Percentiles rank a stretch among this genome's conserved stretches.
These are phyloP conservation scores for Eumacrocentrus americanus DNA, from an alignment of 2,888 invertebrate genomes.

Conservation along the genomic window DNA sequence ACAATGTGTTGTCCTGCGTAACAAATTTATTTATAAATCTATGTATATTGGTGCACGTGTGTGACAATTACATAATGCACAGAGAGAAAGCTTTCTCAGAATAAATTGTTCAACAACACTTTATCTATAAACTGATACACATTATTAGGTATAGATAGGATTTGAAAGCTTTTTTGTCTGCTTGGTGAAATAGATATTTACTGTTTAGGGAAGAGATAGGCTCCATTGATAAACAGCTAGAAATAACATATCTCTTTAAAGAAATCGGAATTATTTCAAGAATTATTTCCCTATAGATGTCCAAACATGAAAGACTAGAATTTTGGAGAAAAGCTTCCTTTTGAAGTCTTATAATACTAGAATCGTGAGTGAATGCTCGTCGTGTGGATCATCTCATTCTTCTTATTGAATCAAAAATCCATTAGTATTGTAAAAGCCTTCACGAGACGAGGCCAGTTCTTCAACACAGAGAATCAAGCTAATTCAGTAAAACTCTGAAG, in stretches of 20 bases:
- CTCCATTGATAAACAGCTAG: too few species aligned
- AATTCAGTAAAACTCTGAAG: too few species aligned
- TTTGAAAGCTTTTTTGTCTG: too few species aligned
- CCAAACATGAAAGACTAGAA: neutral
- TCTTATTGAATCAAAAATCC: neutral
- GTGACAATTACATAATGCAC: conserved; percentile 22
- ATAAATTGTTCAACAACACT: neutral
- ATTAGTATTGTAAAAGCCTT: neutral
- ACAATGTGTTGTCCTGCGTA: too few species aligned
- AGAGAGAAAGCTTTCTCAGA: conserved; percentile 8
- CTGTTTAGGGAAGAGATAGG: too few species aligned
- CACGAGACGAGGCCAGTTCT: neutral
- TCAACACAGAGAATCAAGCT: too few species aligned
- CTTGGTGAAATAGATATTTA: too few species aligned
- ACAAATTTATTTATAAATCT: conserved; percentile 11
- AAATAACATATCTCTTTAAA: too few species aligned
- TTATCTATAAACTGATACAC: too few species aligned
- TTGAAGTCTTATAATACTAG: neutral
- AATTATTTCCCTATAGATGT: too few species aligned
- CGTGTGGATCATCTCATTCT: neutral
- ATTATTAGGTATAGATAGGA: neutral
- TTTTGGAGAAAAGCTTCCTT: neutral
- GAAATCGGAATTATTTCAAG: too few species aligned
- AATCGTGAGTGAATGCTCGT: neutral
- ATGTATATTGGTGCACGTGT: conserved; percentile 7